Base-by-base conservation (phyloP, 64 coral and sea anemone genomes). In the Anthopleura sola region DNA sequence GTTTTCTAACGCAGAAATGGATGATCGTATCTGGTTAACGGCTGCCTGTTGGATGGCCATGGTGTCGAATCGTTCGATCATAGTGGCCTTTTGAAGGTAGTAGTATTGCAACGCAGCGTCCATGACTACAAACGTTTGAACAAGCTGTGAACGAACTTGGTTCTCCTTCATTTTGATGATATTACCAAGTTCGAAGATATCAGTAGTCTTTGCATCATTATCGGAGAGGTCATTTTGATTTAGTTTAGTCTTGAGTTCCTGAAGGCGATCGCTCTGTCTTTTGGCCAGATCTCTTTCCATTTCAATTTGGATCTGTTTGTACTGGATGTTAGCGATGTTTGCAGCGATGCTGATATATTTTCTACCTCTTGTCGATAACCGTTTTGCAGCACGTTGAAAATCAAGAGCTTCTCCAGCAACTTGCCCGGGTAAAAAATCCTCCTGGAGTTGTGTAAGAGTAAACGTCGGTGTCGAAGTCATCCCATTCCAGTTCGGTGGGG, bases 141-240 rank as follows among this genome's bases (percentile, higher is more conserved):
- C 47, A 33, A 86, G 85, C 69, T 86, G 66, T 77, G 85, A 77
- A 76, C 85, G 85, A 36, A 86, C 85, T 77, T 77, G 85, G 46
- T 86, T 86, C 68, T 86, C 85, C 36, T 86, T 86, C 69, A 86
- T 86, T 76, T 86, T 86, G 85, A 86, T 86, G n/a, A 86, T 78
- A 37, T 86, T 86, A 77, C 85, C 85, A 76, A 86, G 71, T 77
- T 86, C 85, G 23, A 86, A 86, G 28, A 86, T 68, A 77, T 86
- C 85, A 8, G 85, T 86, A 36, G 69, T 86, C 55, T 86, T 78
- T 1, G 85, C 85, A 36, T 86, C 85, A 47, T 54, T 54, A 86
- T 86, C 47, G 1, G 85, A 55, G 47, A 86, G 66, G 4, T 78
- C 76, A 3, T 51, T 81, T 68, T 88, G 86, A 24, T 54, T 81